Percentiles rank a stretch among this genome's conserved stretches.
Conservation (phyloP, 1,140 invertebrate species). For the Nomia melanderi region DNA sequence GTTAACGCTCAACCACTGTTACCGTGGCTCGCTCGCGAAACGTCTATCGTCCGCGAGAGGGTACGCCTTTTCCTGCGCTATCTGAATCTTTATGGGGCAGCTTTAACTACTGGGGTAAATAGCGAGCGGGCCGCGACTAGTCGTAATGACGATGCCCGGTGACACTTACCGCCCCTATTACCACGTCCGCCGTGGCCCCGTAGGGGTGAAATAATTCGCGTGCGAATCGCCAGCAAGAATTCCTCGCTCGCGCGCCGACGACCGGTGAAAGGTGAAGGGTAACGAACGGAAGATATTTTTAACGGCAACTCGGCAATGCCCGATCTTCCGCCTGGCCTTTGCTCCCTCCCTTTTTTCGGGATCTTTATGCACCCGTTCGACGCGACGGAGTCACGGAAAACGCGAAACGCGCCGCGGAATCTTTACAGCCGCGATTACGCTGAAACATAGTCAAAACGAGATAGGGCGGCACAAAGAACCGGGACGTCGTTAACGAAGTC, state of each 20-base stretch:
- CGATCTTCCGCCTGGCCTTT: not conserved
- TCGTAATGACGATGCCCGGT: slow-evolving; percentile 53
- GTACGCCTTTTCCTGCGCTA: slow-evolving; percentile 60
- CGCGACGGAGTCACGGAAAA: slow-evolving; percentile 12
- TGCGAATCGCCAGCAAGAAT: slow-evolving; percentile 57
- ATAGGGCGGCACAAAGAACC: not conserved
- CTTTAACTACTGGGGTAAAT: slow-evolving; percentile 68
- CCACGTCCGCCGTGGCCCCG: slow-evolving; percentile 5
- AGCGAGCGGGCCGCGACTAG: slow-evolving; percentile 51
- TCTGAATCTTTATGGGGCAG: slow-evolving; percentile 72
- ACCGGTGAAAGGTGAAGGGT: slow-evolving; percentile 14
- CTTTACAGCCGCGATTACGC: slow-evolving; percentile 20
- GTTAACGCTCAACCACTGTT: slow-evolving; percentile 59
- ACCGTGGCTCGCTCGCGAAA: slow-evolving; percentile 28
- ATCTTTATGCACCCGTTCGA: slow-evolving; percentile 15
- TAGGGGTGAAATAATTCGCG: slow-evolving; percentile 57
- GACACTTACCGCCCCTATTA: slow-evolving; percentile 45
- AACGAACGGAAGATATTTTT: slow-evolving; percentile 43
- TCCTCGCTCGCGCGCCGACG: slow-evolving; percentile 5
- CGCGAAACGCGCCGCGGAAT: not conserved
- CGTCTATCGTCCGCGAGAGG: slow-evolving; percentile 36
- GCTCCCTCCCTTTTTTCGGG: not conserved
- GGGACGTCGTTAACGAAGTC: slow-evolving; percentile 17
- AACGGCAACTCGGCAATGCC: not conserved
- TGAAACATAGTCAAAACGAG: not conserved